Evolutionary conservation across 2,888 invertebrate genomes (phyloP).

Genomic region (Rutpela maculata): DNA sequence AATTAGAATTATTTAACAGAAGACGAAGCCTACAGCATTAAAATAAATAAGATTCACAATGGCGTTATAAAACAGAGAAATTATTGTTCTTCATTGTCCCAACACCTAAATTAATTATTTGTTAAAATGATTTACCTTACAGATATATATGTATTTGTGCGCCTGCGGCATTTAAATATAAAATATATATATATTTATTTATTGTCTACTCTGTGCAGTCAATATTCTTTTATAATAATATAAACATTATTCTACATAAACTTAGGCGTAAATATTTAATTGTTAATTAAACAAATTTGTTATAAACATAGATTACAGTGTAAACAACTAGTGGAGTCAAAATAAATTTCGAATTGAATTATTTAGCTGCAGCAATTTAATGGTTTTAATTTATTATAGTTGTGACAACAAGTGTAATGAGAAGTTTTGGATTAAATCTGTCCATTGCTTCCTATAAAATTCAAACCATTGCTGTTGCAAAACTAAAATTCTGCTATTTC

Average conservation of each 20-base stretch:
- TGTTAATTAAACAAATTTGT: slow-evolving; percentile 62
- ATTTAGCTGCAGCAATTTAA: no score
- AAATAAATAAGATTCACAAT: slow-evolving; percentile 66
- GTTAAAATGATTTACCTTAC: slow-evolving; percentile 57
- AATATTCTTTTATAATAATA: slow-evolving; percentile 60
- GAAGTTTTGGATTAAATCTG: no score
- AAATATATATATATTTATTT: slow-evolving; percentile 60
- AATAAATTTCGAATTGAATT: no score
- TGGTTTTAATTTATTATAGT: no score
- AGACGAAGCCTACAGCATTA: slow-evolving; percentile 63
- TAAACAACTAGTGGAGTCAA: no score
- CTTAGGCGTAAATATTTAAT: slow-evolving; percentile 53
- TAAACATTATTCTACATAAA: slow-evolving; percentile 61
- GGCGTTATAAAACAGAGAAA: slow-evolving; percentile 61
- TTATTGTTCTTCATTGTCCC: slow-evolving; percentile 67
- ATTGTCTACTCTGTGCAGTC: slow-evolving; percentile 73
- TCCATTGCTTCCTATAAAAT: no score
- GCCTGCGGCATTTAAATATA: slow-evolving; percentile 57
- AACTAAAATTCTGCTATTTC: no score
- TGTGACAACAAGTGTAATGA: no score
- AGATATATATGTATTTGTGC: slow-evolving; percentile 58
- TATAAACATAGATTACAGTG: slow-evolving; percentile 66
- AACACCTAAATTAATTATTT: slow-evolving; percentile 68
- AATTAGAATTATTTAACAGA: slow-evolving; percentile 62
- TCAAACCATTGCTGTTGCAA: no score